A percentile compares a stretch with the other conserved stretches of the same genome.
These are phyloP conservation scores for Drosophila quinaria DNA, from an alignment of 2,888 invertebrate genomes.

Conservation along the genomic window DNA sequence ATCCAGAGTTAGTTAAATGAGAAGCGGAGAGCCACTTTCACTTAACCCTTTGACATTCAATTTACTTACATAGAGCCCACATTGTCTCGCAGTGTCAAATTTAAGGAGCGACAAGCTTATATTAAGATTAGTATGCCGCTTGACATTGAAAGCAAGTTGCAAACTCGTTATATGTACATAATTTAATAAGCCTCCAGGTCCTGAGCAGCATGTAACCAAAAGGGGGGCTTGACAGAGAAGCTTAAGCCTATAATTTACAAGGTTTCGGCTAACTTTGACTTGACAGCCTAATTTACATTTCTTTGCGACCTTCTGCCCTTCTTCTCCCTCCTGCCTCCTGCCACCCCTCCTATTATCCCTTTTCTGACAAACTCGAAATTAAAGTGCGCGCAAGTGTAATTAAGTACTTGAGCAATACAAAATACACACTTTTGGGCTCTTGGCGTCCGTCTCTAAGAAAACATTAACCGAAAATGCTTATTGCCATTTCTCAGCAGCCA, in stretches of 20 bases:
- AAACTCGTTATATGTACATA: constrained; percentile 58
- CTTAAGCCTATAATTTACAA: constrained; percentile 81
- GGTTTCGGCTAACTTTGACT: constrained; percentile 74
- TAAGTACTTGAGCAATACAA: constrained; percentile 75
- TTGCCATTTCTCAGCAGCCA: constrained; percentile 66
- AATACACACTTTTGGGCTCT: constrained; percentile 43
- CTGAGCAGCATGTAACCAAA: constrained; percentile 61
- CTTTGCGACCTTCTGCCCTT: constrained; percentile 20
- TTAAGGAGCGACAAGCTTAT: constrained; percentile 56
- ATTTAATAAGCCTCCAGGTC: constrained; percentile 70
- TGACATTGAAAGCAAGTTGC: constrained; percentile 50
- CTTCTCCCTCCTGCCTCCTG: neutral
- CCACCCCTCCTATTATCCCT: neutral
- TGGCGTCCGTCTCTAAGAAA: constrained; percentile 17
- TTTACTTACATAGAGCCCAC: constrained; percentile 50
- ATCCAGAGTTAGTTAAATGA: neutral
- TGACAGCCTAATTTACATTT: constrained; percentile 66
- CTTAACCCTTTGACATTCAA: constrained; percentile 78
- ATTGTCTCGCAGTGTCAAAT: constrained; percentile 46
- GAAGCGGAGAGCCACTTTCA: constrained; percentile 34
- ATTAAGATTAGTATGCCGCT: constrained; percentile 65
- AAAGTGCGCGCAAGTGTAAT: constrained; percentile 82
- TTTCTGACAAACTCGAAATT: constrained; percentile 63
- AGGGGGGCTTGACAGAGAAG: constrained; percentile 30
- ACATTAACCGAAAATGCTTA: constrained; percentile 56